These are phyloP conservation scores for Coregonus sp. DNA, from an alignment of 2,797 vertebrate genomes.

Conservation along the genomic window DNA sequence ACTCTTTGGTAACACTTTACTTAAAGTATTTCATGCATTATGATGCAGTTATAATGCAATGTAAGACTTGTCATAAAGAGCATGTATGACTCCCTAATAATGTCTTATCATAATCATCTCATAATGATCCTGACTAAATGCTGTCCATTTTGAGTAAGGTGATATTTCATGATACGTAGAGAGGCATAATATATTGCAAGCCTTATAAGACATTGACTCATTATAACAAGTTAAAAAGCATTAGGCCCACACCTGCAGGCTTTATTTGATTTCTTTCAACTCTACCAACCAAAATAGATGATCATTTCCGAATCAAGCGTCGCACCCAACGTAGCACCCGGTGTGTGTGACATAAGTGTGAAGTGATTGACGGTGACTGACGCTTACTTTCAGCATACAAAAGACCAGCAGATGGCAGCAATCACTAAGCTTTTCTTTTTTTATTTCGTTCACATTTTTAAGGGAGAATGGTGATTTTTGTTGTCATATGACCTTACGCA, in stretches of 20 bases:
- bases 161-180: too few species aligned
- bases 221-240: too few species aligned
- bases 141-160: not conserved
- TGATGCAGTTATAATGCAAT: too few species aligned
- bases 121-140: not conserved
- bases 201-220: too few species aligned
- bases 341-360: not conserved
- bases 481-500: not conserved
- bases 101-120: not conserved
- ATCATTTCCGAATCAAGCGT: not conserved
- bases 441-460: not conserved
- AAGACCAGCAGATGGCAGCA: slow-evolving; percentile 3
- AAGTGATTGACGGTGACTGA: not conserved
- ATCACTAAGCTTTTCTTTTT: not conserved
- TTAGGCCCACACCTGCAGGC: not conserved
- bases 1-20: not conserved
- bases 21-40: too few species aligned
- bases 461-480: not conserved
- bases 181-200: too few species aligned
- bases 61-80: too few species aligned
- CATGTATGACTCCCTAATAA: not conserved
- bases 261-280: not conserved
- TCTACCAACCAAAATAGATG: not conserved
- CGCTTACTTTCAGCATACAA: not conserved
- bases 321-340: not conserved